Conservation (phyloP, 2,113 vertebrate genomes). For the Recurvirostra avosetta region DNA sequence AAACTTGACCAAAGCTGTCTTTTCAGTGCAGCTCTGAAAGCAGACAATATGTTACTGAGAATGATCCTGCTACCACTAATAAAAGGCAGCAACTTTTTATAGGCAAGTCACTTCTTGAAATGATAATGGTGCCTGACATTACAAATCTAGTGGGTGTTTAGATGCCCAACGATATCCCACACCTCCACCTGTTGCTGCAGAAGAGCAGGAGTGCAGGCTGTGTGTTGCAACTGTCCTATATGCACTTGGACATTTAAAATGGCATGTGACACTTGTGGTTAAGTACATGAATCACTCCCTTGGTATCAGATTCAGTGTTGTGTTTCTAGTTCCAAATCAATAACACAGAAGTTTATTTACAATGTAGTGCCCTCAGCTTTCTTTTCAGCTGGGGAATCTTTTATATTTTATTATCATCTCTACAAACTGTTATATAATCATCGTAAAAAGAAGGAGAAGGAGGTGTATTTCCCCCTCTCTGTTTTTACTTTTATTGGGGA, state of each 20-base stretch:
- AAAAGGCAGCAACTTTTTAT: background rate
- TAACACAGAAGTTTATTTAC: background rate
- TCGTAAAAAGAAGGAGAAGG: background rate
- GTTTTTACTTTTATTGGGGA: background rate
- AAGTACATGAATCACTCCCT: background rate
- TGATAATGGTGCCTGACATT: background rate
- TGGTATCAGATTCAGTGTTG: background rate
- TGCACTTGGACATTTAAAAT: background rate
- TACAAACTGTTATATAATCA: background rate
- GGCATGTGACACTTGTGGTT: background rate
- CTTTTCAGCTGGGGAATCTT: background rate
- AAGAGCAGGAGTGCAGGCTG: background rate
- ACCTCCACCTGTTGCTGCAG: background rate
- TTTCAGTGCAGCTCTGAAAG: background rate
- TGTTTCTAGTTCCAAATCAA: conserved; percentile 1
- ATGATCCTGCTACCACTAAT: background rate
- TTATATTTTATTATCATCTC: background rate
- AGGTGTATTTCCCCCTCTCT: background rate
- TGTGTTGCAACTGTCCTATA: background rate
- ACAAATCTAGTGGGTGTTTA: background rate
- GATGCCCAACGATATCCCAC: background rate
- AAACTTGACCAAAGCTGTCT: background rate
- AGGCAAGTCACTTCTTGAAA: background rate
- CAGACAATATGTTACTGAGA: background rate
- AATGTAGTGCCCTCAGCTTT: background rate